Evolutionary conservation across 2,113 vertebrate genomes (phyloP).

Genomic region (Alethe castanea): DNA sequence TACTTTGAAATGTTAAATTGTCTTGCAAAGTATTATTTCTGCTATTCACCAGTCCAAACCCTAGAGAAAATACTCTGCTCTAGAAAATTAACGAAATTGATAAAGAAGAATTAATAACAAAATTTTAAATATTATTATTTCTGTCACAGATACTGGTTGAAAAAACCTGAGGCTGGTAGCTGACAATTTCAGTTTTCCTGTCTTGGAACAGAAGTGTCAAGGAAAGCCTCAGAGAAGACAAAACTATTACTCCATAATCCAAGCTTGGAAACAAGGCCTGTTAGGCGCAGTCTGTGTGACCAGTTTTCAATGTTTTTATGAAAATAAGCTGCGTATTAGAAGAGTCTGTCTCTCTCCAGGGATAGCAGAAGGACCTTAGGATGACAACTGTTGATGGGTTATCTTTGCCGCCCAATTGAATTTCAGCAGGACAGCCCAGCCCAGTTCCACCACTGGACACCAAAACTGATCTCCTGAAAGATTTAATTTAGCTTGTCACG

Average conservation of each 20-base stretch:
- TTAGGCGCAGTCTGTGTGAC: not conserved
- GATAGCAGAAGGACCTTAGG: not conserved
- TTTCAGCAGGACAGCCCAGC: not conserved
- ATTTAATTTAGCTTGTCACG: not conserved
- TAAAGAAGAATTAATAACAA: not conserved
- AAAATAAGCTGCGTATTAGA: not conserved
- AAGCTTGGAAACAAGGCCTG: accelerated
- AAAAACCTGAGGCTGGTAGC: not conserved
- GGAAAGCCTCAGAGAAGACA: not conserved
- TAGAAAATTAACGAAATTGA: not conserved
- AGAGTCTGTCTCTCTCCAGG: not conserved
- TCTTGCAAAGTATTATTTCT: not conserved
- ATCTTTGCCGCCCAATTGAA: not conserved
- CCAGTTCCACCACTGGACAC: not conserved
- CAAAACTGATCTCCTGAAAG: not conserved
- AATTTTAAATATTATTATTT: not conserved
- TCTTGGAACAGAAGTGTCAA: not conserved
- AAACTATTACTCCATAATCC: not conserved
- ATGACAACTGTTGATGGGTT: not conserved
- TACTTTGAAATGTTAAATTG: not conserved
- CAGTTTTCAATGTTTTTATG: not conserved
- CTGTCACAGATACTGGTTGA: not conserved
- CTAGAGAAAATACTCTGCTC: not conserved
- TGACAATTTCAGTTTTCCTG: not conserved
- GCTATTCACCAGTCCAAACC: not conserved